Conservation (phyloP, 2,113 vertebrate genomes). For the Ceratotherium simum region DNA sequence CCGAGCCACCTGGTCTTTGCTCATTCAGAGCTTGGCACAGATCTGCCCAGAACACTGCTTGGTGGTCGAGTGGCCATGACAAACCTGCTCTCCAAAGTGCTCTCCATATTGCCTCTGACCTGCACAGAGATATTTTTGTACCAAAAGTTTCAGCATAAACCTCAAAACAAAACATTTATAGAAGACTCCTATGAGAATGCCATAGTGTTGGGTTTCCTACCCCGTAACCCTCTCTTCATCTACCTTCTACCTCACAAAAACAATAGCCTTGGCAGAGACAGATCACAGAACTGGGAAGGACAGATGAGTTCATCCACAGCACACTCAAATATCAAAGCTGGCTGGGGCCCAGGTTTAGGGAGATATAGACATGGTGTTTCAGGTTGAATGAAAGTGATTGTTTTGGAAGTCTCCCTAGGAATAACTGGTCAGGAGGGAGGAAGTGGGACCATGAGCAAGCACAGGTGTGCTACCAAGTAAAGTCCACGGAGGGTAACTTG, state of each 20-base stretch:
- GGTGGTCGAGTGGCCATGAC: rapidly evolving
- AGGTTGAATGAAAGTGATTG: neutral
- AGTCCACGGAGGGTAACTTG: too few relatives aligned
- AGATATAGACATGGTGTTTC: neutral
- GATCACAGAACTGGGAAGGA: neutral
- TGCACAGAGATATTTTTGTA: neutral
- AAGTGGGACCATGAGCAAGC: neutral
- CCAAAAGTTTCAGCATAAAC: neutral
- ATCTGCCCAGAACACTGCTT: neutral
- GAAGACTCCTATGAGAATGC: neutral
- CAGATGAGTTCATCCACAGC: neutral
- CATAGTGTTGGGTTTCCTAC: neutral
- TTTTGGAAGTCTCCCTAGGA: neutral
- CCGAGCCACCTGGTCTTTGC: neutral
- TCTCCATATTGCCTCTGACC: neutral
- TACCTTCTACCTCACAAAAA: neutral
- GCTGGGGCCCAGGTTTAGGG: neutral
- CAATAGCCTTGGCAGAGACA: neutral
- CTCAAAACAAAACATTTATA: neutral
- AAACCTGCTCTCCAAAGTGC: neutral
- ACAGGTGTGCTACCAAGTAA: neutral
- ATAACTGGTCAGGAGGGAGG: neutral
- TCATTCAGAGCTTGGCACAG: neutral
- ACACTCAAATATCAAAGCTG: neutral
- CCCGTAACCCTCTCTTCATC: neutral